phyloP scores from a whole-genome alignment of 1,140 invertebrate species.

The Antheraea pernyi region DNA sequence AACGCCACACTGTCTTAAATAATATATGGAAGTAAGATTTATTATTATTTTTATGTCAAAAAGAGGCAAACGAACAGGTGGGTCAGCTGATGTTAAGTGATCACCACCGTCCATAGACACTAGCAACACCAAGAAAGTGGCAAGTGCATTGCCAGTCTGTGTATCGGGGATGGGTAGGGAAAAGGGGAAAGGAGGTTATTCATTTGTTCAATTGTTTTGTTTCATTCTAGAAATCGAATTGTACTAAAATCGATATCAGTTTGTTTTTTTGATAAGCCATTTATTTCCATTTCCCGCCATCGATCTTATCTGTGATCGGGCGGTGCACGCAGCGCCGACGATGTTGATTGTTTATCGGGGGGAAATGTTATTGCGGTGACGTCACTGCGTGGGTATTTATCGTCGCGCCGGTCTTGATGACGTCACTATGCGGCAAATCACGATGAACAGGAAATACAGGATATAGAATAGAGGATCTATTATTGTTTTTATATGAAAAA shows the following conservation, averaged over 20 bases:
- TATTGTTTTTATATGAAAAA: too few species aligned
- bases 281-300: constrained; percentile 19
- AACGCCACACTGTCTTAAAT: too few species aligned
- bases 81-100: too few species aligned
- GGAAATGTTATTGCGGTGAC: constrained; percentile 33
- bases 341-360: constrained; percentile 29
- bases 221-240: background rate
- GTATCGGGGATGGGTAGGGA: too few species aligned
- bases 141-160: too few species aligned
- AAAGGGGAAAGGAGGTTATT: too few species aligned
- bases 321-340: constrained; percentile 2
- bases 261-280: constrained; percentile 6
- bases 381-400: constrained; percentile 17
- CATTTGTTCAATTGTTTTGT: background rate
- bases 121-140: too few species aligned
- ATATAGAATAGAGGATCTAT: too few species aligned
- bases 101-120: too few species aligned
- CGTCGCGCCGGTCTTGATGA: constrained; percentile 19
- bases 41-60: too few species aligned
- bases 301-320: constrained; percentile 28
- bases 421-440: constrained; percentile 22
- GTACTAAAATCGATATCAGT: background rate
- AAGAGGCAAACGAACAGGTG: too few species aligned
- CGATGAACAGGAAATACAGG: background rate
- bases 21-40: too few species aligned